Base-by-base conservation (phyloP, 2,113 vertebrate species). In the Pao palembangensis region DNA sequence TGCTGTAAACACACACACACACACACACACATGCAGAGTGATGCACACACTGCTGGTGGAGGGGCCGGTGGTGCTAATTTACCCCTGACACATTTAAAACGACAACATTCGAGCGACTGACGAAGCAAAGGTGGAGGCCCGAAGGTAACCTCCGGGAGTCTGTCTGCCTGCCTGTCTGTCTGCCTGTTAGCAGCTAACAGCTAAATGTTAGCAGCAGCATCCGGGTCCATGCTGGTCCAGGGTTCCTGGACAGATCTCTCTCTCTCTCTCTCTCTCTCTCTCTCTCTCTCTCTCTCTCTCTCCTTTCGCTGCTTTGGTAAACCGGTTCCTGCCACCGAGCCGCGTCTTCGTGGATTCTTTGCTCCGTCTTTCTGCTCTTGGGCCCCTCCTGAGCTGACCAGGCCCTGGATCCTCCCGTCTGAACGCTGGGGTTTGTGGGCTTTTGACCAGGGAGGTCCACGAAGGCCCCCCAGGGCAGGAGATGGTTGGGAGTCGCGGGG, bases 371-470 rank as follows among this genome's bases (percentile, higher is more conserved):
- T 8, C 53, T 55, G 25, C 57, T 31, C 18, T 18, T 23, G 21
- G 46, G 48, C 50, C 25, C 59, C 64, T 48, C 63, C 49, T 13
- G 42, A 64, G 58, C 64, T 58, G 28, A 51, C 20, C 58, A 62
- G 49, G 31, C 69, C 59, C 52, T 69, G 56, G 73, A 74, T 64
- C 60, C 69, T 69, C 21, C 58, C 67, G 19, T 53, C 55, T 75
- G 49, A 51, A 67, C 18, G 34, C 38, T 20, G 59, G 23, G 19
- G 64, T 81, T 73, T 78, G 67, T 73, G 71, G 75, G 71, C 74
- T 67, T 79, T 76, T 84, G 75, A 79, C 64, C 86, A 67, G 80
- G 83, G 83, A 85, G 81, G 86, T 87, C 82, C 84, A 41, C 52
- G 76, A 67, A 73, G 73, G 71, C 84, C 34, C 88, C 84, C 50